These are phyloP conservation scores for Hydra vulgaris DNA, from an alignment of 30 jellyfish, hydroid and myxozoan genomes.

Conservation along the genomic window DNA sequence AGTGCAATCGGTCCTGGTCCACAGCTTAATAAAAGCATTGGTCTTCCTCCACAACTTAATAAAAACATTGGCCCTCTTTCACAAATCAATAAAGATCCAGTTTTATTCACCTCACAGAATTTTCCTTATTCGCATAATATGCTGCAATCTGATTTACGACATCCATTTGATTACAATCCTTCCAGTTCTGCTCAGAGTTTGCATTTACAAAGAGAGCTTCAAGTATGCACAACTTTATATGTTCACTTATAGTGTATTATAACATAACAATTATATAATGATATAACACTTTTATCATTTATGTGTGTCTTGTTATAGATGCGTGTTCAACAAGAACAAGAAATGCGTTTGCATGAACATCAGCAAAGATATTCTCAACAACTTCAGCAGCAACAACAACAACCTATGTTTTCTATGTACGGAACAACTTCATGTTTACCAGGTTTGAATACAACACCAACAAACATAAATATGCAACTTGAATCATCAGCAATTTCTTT, in stretches of 20 bases:
- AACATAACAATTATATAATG: too few relatives aligned
- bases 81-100: not conserved
- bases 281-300: too few relatives aligned
- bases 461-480: not conserved
- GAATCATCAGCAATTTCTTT: constrained; percentile 1
- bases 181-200: not conserved
- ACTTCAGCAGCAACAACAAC: constrained; percentile 21
- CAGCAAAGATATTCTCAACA: constrained; percentile 14
- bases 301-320: constrained; percentile 15
- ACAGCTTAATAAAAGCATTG: not conserved
- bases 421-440: not conserved
- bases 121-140: not conserved
- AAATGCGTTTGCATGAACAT: constrained; percentile 41
- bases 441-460: not conserved
- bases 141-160: not conserved
- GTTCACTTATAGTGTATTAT: not conserved
- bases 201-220: constrained; percentile 59
- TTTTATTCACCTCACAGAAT: not conserved
- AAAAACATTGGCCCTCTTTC: not conserved
- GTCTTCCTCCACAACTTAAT: not conserved
- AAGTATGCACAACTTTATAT: constrained; percentile 28
- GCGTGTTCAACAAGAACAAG: constrained; percentile 74
- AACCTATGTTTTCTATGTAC: not conserved
- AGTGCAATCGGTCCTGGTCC: constrained; percentile 22
- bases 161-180: not conserved